Evolutionary conservation across 2,888 invertebrate species (phyloP), one percentile per base, ranked within the genome.

Genomic region (Tyria jacobaeae): DNA sequence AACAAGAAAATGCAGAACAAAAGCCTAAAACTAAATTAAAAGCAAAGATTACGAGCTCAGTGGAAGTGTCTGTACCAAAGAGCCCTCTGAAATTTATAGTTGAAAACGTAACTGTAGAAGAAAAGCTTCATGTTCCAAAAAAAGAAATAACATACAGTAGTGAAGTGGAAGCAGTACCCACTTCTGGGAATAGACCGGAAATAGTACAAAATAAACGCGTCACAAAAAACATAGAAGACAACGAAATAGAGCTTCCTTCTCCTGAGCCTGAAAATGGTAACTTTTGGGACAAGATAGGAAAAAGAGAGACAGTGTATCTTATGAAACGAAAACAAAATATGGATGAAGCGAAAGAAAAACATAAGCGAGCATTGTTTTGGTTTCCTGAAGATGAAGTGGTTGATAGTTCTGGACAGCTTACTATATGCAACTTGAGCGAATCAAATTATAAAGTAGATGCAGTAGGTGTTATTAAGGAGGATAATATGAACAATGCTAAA

Each of bases 251-350:
- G 59, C 66, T 77, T 44, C 75, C 73, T 21, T 90, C 92, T 1
- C 89, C 91, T 35, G 93, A 92, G 68, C 89, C 89, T 12, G 94
- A 93, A 1, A 89, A 89, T 66, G 92, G 91, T 14, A 95, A 96
- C 80, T 96, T 96, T 88, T 96, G 96, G 96, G 94, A 94, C 31
- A 94, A 94, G 87, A 95, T 96, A 66, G 96, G 95, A 5, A 94
- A 95, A 71, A 88, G 96, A 64, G 96, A 96, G 86, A 95, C 96
- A n/a, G 87, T 96, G 48, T 95, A 95, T 78, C 93, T 95, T 80
- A 87, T 88, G 57, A 94, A 95, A 76, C 92, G 95, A 65, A 95
- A 94, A 78, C 91, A 95, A 83, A 84, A 89, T 50, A 73, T 95
- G 50, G 84, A 89, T 34, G 94, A 95, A 66, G 82, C 81, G 15